These are phyloP conservation scores for Myzus persicae DNA, from an alignment of 1,140 invertebrate species.

Conservation along the genomic window DNA sequence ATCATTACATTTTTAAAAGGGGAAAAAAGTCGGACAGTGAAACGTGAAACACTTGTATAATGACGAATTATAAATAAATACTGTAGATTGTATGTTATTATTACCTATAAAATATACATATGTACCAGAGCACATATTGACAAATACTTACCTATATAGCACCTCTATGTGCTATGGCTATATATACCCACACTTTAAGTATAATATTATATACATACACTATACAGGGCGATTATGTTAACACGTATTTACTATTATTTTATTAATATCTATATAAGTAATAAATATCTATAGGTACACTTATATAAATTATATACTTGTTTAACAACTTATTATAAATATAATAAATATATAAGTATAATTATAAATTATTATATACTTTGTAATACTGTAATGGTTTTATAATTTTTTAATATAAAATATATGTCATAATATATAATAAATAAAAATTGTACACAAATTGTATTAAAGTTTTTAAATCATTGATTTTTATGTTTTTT, in stretches of 20 bases:
- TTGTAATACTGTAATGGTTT: background rate
- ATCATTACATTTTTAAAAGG: background rate
- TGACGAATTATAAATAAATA: slow-evolving; percentile 46
- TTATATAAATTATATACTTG: too few relatives aligned
- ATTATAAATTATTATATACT: too few relatives aligned
- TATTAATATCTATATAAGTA: background rate
- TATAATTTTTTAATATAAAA: too few relatives aligned
- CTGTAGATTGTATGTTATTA: slow-evolving; percentile 14
- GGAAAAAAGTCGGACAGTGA: slow-evolving; percentile 22
- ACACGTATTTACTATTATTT: background rate
- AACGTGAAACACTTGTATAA: slow-evolving; percentile 42
- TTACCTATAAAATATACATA: background rate
- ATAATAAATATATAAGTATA: too few relatives aligned
- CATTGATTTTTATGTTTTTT: background rate
- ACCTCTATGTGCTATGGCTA: background rate
- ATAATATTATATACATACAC: background rate
- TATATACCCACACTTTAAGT: too few relatives aligned
- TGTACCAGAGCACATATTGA: background rate
- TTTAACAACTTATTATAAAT: too few relatives aligned
- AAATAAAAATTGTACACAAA: background rate
- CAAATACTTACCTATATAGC: background rate
- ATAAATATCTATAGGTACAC: too few relatives aligned
- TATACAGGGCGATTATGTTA: background rate
- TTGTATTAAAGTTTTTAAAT: background rate
- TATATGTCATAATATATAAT: background rate